These are phyloP conservation scores for Pelagia noctiluca DNA, from an alignment of 30 jellyfish, hydroid and myxozoan genomes.

Conservation along the genomic window DNA sequence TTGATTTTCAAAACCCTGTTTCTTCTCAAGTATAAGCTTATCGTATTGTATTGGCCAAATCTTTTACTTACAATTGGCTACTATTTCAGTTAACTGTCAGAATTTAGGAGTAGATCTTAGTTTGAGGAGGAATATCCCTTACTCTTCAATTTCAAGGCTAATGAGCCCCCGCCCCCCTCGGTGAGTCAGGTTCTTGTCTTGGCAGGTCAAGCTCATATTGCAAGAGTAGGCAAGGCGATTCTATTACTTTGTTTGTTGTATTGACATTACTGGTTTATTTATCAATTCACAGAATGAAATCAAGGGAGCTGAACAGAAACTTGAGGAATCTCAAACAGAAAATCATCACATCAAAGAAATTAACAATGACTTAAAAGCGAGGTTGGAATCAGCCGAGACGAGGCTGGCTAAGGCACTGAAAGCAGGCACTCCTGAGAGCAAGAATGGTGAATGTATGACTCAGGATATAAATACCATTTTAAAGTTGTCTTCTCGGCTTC, in stretches of 20 bases:
- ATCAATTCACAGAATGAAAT: conserved; percentile 71
- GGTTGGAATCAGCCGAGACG: conserved; percentile 72
- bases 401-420: conserved; percentile 34
- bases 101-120: too few species aligned
- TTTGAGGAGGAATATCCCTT: too few species aligned
- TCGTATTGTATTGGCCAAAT: too few species aligned
- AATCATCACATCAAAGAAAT: conserved; percentile 70
- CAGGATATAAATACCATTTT: conserved; percentile 85
- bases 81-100: too few species aligned
- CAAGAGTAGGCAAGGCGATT: background rate
- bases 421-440: conserved; percentile 17
- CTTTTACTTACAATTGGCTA: too few species aligned
- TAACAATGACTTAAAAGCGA: conserved; percentile 61
- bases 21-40: too few species aligned
- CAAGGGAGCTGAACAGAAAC: conserved; percentile 48
- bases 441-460: conserved; percentile 44
- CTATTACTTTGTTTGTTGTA: background rate
- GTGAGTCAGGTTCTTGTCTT: too few species aligned
- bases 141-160: too few species aligned
- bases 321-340: conserved; percentile 71
- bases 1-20: too few species aligned
- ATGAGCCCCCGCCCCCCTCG: too few species aligned
- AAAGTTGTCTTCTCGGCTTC: conserved; percentile 91
- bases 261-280: background rate
- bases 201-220: too few species aligned